Percentiles rank a stretch among this genome's conserved stretches.
Evolutionary conservation across 1,140 invertebrate species (phyloP).

Genomic region (Meloidogyne exigua): DNA sequence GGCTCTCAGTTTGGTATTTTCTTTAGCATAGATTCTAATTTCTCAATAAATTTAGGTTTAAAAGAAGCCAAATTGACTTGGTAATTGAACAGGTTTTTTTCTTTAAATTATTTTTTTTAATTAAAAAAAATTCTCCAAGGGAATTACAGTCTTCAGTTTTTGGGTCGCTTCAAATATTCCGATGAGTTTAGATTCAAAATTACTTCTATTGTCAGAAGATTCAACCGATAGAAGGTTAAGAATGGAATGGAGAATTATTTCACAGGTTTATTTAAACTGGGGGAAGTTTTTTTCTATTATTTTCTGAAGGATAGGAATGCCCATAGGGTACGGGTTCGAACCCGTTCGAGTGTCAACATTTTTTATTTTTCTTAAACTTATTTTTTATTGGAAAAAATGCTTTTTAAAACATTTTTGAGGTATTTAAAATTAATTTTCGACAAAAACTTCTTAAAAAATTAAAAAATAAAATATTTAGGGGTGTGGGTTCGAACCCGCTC

Average conservation of each 20-base stretch:
- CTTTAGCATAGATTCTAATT: background rate
- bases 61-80: conserved; percentile 18
- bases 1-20: conserved; percentile 11
- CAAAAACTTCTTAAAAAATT: too few relatives aligned
- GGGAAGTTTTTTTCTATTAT: too few relatives aligned
- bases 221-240: conserved; percentile 19
- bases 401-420: too few relatives aligned
- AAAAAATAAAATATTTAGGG: too few relatives aligned
- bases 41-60: conserved; percentile 15
- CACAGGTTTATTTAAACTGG: conserved; percentile 23
- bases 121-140: conserved; percentile 5
- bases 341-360: too few relatives aligned
- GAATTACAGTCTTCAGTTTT: conserved; percentile 31
- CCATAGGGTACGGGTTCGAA: too few relatives aligned
- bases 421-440: too few relatives aligned
- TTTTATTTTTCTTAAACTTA: background rate
- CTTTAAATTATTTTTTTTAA: background rate
- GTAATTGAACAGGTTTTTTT: conserved; percentile 15
- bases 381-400: too few relatives aligned
- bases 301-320: too few relatives aligned
- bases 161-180: conserved; percentile 34
- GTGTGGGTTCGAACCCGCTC: too few relatives aligned
- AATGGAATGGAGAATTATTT: conserved; percentile 28
- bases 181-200: conserved; percentile 26
- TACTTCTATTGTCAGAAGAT: conserved; percentile 24